These are phyloP conservation scores for Lynx canadensis DNA, from an alignment of 2,113 vertebrate species.

Conservation along the genomic window DNA sequence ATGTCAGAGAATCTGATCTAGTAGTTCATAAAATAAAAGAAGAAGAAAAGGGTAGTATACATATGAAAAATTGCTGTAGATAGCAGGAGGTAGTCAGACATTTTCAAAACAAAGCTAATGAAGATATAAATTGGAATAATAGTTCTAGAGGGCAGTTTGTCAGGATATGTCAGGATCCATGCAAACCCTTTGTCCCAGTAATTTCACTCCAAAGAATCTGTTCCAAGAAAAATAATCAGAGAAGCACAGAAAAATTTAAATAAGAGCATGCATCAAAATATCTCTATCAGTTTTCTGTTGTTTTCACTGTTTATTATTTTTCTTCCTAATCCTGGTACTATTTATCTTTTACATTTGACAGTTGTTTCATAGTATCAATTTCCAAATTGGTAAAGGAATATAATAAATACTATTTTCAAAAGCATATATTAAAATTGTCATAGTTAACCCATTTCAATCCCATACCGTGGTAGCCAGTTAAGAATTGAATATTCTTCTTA, in stretches of 20 bases:
- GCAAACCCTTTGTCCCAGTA: background rate
- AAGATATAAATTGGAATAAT: background rate
- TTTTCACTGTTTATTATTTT: background rate
- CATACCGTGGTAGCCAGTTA: background rate
- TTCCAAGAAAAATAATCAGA: background rate
- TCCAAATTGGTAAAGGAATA: background rate
- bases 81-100: background rate
- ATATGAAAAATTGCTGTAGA: background rate
- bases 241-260: background rate
- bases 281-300: background rate
- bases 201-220: background rate
- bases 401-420: slow-evolving; percentile 21
- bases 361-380: background rate
- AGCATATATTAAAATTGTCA: background rate
- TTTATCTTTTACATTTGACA: background rate
- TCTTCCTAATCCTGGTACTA: background rate
- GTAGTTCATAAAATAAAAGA: background rate
- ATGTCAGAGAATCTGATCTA: background rate
- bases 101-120: background rate
- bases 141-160: background rate
- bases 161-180: background rate
- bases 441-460: background rate
- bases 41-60: background rate
- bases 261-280: background rate
- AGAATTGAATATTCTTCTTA: background rate